Evolutionary conservation across 2,797 vertebrate genomes (phyloP).

Genomic region (Protonibea diacanthus): DNA sequence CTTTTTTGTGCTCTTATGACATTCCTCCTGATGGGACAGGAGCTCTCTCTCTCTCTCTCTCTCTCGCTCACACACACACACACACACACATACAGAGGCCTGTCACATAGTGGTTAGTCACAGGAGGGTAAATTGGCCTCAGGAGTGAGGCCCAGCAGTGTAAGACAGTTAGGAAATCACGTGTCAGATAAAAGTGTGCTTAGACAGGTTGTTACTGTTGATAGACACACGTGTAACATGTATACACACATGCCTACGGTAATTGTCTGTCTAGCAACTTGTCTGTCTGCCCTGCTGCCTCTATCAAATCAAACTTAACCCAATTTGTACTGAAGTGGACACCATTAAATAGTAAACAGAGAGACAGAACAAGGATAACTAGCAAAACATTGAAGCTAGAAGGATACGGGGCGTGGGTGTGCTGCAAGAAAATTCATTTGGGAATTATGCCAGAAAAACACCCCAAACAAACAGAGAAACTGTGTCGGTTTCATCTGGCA

Average conservation of each 20-base stretch:
- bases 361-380: not conserved
- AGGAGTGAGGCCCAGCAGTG: constrained; percentile 45
- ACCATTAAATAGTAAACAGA: constrained; percentile 21
- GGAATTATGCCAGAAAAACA: constrained; percentile 8
- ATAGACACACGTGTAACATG: constrained; percentile 21
- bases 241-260: constrained; percentile 34
- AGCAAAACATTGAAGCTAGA: constrained; percentile 1
- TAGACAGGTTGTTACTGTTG: constrained; percentile 37
- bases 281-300: constrained; percentile 25
- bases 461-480: not conserved
- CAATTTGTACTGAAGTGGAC: constrained; percentile 31
- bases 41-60: not conserved
- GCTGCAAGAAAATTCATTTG: not conserved
- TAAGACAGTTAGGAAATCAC: constrained; percentile 59
- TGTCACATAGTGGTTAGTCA: constrained; percentile 77
- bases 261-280: constrained; percentile 38
- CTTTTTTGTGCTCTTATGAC: constrained; percentile 45
- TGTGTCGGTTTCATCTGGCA: not conserved
- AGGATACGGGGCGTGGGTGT: not conserved
- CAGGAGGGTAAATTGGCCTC: constrained; percentile 74
- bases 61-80: not conserved
- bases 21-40: constrained; percentile 28
- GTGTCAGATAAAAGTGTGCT: constrained; percentile 63
- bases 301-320: constrained; percentile 40
- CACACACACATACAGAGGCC: constrained; percentile 35